These are phyloP conservation scores for Puma concolor DNA, from an alignment of 2,113 vertebrate species.

Conservation along the genomic window DNA sequence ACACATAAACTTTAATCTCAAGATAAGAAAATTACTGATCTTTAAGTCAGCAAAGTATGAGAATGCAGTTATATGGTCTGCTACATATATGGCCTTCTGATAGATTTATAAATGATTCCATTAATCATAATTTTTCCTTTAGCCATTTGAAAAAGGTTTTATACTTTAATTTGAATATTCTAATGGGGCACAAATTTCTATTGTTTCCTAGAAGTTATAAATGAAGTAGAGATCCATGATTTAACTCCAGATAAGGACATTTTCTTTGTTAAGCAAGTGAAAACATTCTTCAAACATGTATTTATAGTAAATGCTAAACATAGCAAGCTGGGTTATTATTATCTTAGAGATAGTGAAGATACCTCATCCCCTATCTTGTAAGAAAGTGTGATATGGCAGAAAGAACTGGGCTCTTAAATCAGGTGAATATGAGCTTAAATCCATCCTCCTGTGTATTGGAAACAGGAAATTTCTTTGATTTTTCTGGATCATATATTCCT, in stretches of 20 bases:
- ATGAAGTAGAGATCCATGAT: neutral
- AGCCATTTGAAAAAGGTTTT: constrained; percentile 32
- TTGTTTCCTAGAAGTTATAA: neutral
- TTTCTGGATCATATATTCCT: neutral
- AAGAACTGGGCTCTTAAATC: neutral
- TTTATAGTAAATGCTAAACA: neutral
- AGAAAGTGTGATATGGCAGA: neutral
- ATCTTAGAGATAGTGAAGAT: neutral
- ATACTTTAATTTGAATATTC: neutral
- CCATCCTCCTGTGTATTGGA: neutral
- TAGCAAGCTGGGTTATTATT: neutral
- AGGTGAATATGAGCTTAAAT: neutral
- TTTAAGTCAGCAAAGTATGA: neutral
- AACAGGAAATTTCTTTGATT: neutral
- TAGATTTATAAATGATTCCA: neutral
- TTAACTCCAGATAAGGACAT: neutral
- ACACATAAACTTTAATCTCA: constrained; percentile 8
- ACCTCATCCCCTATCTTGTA: neutral
- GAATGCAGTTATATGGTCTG: neutral
- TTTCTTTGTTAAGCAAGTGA: neutral
- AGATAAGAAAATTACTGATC: constrained; percentile 3
- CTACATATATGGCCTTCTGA: neutral
- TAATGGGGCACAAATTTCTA: neutral
- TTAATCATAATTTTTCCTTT: neutral
- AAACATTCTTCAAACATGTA: neutral